These are phyloP conservation scores for Scaptomyza montana DNA, from an alignment of 1,140 invertebrate genomes.

Conservation along the genomic window DNA sequence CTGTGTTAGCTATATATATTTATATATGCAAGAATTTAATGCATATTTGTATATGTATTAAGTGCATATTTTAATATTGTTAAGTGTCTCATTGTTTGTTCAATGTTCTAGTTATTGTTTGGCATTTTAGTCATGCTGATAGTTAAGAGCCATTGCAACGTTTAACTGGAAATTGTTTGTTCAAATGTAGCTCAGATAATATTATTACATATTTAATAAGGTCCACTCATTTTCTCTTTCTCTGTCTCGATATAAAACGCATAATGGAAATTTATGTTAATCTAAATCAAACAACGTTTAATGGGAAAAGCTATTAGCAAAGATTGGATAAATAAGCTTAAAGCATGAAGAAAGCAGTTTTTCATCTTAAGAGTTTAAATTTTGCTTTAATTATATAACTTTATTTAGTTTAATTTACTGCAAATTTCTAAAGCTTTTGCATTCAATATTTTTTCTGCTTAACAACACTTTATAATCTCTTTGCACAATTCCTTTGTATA, in stretches of 20 bases:
- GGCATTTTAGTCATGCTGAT: too few relatives aligned
- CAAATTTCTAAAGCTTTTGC: neutral
- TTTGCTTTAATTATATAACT: neutral
- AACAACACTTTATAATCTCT: neutral
- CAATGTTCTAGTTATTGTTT: constrained; percentile 14
- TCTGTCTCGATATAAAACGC: too few relatives aligned
- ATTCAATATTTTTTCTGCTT: neutral
- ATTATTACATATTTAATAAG: constrained; percentile 35
- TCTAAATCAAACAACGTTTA: too few relatives aligned
- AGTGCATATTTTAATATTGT: constrained; percentile 46
- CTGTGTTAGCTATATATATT: neutral
- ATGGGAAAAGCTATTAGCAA: too few relatives aligned
- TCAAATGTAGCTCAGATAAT: constrained; percentile 25
- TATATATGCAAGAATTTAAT: neutral
- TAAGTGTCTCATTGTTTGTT: constrained; percentile 10
- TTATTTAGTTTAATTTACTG: neutral
- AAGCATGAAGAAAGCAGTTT: too few relatives aligned
- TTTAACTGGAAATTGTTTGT: neutral
- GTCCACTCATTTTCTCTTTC: too few relatives aligned
- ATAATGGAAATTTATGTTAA: too few relatives aligned
- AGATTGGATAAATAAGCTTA: too few relatives aligned
- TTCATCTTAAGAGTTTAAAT: neutral
- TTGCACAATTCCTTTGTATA: neutral
- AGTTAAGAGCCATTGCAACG: constrained; percentile 18
- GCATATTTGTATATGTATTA: constrained; percentile 9